These are phyloP conservation scores for Parascotia fuliginaria DNA, from an alignment of 2,888 invertebrate genomes.

Conservation along the genomic window DNA sequence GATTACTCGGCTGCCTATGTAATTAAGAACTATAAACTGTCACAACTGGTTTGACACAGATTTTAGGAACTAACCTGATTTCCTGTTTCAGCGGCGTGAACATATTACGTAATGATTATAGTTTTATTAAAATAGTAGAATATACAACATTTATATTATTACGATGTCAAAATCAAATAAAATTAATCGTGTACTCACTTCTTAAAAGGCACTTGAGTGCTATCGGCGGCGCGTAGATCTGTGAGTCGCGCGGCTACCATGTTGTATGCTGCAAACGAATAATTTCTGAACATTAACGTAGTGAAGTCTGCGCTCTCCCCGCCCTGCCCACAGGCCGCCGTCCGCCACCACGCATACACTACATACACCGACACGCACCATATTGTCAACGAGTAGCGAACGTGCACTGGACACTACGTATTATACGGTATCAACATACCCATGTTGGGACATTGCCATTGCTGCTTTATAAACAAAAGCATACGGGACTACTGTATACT, in stretches of 20 bases:
- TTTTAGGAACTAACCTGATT: constrained; percentile 76
- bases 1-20: too few relatives aligned
- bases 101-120: constrained; percentile 25
- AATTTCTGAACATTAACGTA: constrained; percentile 87
- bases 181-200: constrained; percentile 94
- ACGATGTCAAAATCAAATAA: too few relatives aligned
- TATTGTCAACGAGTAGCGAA: constrained; percentile 80
- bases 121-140: not conserved
- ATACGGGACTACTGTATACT: too few relatives aligned
- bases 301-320: constrained; percentile 58
- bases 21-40: too few relatives aligned
- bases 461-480: too few relatives aligned
- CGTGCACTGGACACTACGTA: constrained; percentile 48
- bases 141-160: too few relatives aligned
- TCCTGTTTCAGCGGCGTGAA: constrained; percentile 63
- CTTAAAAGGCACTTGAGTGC: constrained; percentile 99
- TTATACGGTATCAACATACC: too few relatives aligned
- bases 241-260: constrained; percentile 99
- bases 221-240: constrained; percentile 96
- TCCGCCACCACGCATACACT: constrained; percentile 52
- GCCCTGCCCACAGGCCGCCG: constrained; percentile 44
- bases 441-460: too few relatives aligned
- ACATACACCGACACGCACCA: constrained; percentile 78
- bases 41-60: too few relatives aligned
- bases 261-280: constrained; percentile 97